Evolutionary conservation across 2,113 vertebrate species (phyloP), one percentile per base, ranked within the genome.

Genomic region (Machaerirhynchus nigripectus): DNA sequence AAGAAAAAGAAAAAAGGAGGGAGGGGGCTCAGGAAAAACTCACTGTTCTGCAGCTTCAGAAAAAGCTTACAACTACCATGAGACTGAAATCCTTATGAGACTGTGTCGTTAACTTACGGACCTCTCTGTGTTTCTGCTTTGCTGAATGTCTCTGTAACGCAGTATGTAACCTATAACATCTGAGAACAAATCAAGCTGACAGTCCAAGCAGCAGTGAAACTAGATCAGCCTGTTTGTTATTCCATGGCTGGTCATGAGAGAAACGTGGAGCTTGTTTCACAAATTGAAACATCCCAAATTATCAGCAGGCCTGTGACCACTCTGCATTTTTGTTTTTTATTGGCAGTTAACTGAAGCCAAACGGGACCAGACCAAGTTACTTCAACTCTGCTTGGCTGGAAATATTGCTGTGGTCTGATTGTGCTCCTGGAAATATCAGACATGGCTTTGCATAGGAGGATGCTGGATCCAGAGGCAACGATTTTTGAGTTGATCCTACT

Each of bases 131-230:
- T 81, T 92, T 91, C 82, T 93, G 71, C 35, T 85, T 94, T 86
- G 59, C 79, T 94, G 82, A 73, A 87, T 42, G 31, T 65, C 87
- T 95, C 55, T 80, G 23, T 57, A 63, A 91, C 85, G 55, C 52
- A 93, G 71, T 55, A 27, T 20, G 71, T 77, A 94, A 91, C 84
- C 90, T 94, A 24, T 87, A 96, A 93, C 85, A 90, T 85, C 76
- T 80, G 71, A 93, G 75, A 88, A 87, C 82, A 91, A 96, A 95
- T 96, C 75, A 94, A 93, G 83, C 70, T 95, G 78, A 93, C 92
- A 96, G 18, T 59, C 39, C 75, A 80, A 89, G 75, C 84, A 85
- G 67, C 78, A 80, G 70, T 91, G 93, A 96, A 97, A 96, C 68
- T 84, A 44, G 78, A 94, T 85, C 78, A 55, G 71, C 47, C 80